These are phyloP conservation scores for Hydrotaea diabolus DNA, from an alignment of 2,888 invertebrate genomes.

Conservation along the genomic window DNA sequence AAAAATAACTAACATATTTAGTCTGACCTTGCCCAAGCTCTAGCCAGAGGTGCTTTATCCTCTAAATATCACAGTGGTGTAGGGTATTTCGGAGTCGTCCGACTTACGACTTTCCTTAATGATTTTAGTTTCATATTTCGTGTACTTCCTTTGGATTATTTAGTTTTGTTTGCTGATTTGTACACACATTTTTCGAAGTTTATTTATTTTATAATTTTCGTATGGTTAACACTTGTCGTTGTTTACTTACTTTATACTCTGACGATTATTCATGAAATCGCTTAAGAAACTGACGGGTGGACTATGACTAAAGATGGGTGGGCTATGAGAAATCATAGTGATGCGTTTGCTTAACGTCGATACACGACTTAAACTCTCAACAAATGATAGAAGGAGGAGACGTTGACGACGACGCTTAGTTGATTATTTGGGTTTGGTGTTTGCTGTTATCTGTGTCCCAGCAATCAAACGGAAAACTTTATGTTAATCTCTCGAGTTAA, in stretches of 20 bases:
- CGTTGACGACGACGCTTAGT: slow-evolving; percentile 41
- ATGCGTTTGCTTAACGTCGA: slow-evolving; percentile 59
- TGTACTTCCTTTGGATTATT: not conserved
- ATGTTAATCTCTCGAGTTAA: not conserved
- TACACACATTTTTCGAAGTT: not conserved
- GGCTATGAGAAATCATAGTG: slow-evolving; percentile 87
- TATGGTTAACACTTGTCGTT: too few relatives aligned
- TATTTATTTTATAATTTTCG: slow-evolving; percentile 11
- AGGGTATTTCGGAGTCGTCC: too few relatives aligned
- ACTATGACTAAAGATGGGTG: slow-evolving; percentile 86
- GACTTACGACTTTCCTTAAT: too few relatives aligned
- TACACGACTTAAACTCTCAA: not conserved
- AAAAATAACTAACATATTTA: too few relatives aligned
- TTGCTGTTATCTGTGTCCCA: not conserved
- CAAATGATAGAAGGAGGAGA: not conserved
- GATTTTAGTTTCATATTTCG: too few relatives aligned
- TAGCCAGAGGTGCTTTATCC: too few relatives aligned
- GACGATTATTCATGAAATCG: slow-evolving; percentile 82
- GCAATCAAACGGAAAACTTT: not conserved
- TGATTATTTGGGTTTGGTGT: not conserved
- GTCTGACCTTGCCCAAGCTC: too few relatives aligned
- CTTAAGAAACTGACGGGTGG: slow-evolving; percentile 85
- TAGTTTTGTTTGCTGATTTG: not conserved
- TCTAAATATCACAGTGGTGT: too few relatives aligned
- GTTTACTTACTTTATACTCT: slow-evolving; percentile 78